phyloP scores from a whole-genome alignment of 2,888 invertebrate genomes.

The Drosophila flavopinicola region DNA sequence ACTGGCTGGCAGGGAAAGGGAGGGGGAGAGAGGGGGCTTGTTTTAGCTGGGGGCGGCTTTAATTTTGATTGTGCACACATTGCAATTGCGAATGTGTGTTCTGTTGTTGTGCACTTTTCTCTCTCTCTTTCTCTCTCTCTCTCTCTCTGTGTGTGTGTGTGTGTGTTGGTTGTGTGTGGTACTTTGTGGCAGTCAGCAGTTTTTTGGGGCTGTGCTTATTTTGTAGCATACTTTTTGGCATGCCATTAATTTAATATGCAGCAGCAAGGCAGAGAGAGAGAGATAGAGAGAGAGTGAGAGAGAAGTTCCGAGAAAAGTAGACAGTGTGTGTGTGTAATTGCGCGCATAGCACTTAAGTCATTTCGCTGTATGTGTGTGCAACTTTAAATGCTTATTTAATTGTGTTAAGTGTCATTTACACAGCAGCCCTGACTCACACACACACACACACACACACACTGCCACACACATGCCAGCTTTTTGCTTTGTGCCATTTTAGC shows the following conservation, averaged over 20 bases:
- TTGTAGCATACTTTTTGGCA: conserved; percentile 68
- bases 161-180: conserved; percentile 8
- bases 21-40: neutral
- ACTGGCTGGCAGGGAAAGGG: conserved; percentile 52
- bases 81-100: conserved; percentile 37
- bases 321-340: conserved; percentile 50
- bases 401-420: conserved; percentile 79
- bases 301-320: conserved; percentile 1
- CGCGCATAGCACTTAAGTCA: conserved; percentile 58
- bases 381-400: conserved; percentile 80
- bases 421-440: conserved; percentile 36
- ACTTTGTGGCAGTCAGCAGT: conserved; percentile 56
- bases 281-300: neutral
- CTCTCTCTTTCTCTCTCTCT: no score
- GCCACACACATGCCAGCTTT: conserved; percentile 5
- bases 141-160: conserved; percentile 1
- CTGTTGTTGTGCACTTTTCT: conserved; percentile 9
- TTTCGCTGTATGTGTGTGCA: conserved; percentile 40
- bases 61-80: conserved; percentile 59
- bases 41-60: conserved; percentile 38
- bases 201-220: conserved; percentile 48
- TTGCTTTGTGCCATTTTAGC: conserved; percentile 61
- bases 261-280: conserved; percentile 2
- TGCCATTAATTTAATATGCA: conserved; percentile 73
- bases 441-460: conserved; percentile 5